Base-by-base conservation (phyloP, 2,797 vertebrate genomes). In the Trachurus trachurus region DNA sequence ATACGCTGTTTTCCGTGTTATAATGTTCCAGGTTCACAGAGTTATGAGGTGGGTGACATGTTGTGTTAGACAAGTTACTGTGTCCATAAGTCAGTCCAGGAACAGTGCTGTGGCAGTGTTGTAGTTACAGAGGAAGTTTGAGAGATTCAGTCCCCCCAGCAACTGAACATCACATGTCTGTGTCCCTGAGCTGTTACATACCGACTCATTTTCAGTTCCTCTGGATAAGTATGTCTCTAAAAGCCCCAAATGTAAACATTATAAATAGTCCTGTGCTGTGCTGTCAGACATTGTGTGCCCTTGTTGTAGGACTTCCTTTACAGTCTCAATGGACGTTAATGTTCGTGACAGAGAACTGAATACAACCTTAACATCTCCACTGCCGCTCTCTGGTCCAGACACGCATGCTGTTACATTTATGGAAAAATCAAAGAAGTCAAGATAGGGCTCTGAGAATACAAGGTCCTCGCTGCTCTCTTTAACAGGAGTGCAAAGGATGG, bases 231-330 rank as follows among this genome's bases (percentile, higher is more conserved):
- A 19, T 37, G 67, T 74, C 78, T 77, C 74, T 90, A 87, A 92
- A 90, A 91, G 84, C 84, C 66, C 82, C 34, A 29, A 39, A 81
- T 65, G 61, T 91, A 89, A 91, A 92, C 83, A 76, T 54, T 53
- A 83, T 62, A 83, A 87, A 87, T 58, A 76, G 58, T 65, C n/a
- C 56, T 72, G 59, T 78, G 53, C 47, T n/a, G 19, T 13, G 29
- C 40, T 61, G 45, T 71, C 71, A 57, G 66, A 21, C 50, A 66
- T 60, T 80, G 60, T 54, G 66, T 77, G 65, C 4, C 34, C 58
- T 42, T 80, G 56, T 50, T 67, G 21, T 67, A 19, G 74, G 76
- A 73, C 54, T 34, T 72, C 45, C 39, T 66, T 71, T 45, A 69
- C 64, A 71, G 53, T 59, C 65, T 83, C 57, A 57, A 6, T 22